Base-by-base conservation (phyloP, 2,113 vertebrate genomes). In the Ia io region DNA sequence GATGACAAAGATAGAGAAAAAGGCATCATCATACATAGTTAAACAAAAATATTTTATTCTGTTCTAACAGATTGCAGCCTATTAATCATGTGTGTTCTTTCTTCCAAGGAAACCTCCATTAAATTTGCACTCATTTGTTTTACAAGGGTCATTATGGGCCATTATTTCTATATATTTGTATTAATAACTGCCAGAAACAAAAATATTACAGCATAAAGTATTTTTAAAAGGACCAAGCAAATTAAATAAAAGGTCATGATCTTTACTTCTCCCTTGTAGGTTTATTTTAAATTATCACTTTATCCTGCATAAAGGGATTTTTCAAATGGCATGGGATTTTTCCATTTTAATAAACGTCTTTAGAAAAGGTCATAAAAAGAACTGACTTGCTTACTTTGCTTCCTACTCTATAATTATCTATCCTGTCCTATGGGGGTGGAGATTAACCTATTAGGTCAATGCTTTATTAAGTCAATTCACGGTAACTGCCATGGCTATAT, bases 211-310 rank as follows among this genome's bases (percentile, higher is more conserved):
- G 17, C 35, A 59, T 42, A 77, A 65, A 14, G 6, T 51, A 40
- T 90, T 83, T 95, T 84, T 73, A n/a, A 85, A 77, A 86, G 37
- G 79, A 63, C 14, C 9, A 78, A 56, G 22, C 47, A 96, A 84
- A 79, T 47, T 37, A 82, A 95, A 74, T 69, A 47, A 79, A 93
- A 95, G 84, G 49, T 18, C 47, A 59, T 87, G 35, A 79, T 35
- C 37, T 93, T 86, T 85, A 59, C 30, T 87, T 94, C 67, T 95
- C 16, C 91, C 30, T 87, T 74, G 6, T 69, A 25, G 37, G n/a
- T 22, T 91, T 96, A 84, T 96, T 94, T 95, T 84, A 88, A 91
- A 65, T 69, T 65, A 79, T 70, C 63, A 69, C 42, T 95, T 93
- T 47, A 67, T 95, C 63, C 70, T 56, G 32, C 70, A 53, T 79